Percentiles rank a stretch among this genome's conserved stretches.
Evolutionary conservation across 92 coral and sea anemone species (phyloP).

Genomic region (Umimayanthus kanabou): DNA sequence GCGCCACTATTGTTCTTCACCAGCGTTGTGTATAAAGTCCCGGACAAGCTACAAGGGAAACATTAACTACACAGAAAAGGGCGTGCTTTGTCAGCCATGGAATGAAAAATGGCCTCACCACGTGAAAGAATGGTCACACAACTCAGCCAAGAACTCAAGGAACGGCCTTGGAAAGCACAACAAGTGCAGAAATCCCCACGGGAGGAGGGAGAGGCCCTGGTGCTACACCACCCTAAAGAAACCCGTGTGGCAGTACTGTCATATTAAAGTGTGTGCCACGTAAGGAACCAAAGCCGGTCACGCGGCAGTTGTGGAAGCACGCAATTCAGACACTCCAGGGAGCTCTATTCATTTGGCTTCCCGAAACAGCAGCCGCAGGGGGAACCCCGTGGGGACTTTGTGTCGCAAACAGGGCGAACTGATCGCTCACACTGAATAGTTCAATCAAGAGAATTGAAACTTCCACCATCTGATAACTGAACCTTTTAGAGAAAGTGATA

Average conservation of each 20-base stretch:
- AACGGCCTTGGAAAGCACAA: slow-evolving; percentile 85
- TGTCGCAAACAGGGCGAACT: slow-evolving; percentile 19
- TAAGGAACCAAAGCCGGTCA: not conserved
- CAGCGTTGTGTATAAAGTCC: slow-evolving; percentile 41
- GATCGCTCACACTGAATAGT: slow-evolving; percentile 3
- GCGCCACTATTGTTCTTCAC: not conserved
- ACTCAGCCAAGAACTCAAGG: slow-evolving; percentile 43
- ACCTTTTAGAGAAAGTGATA: not conserved
- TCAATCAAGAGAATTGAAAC: not conserved
- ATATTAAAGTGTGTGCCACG: slow-evolving; percentile 69
- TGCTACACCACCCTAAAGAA: slow-evolving; percentile 86
- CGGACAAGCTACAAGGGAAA: slow-evolving; percentile 67
- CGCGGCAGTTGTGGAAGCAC: slow-evolving; percentile 6
- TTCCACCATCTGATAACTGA: not conserved
- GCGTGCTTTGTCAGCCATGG: slow-evolving; percentile 95
- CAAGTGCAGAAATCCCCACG: slow-evolving; percentile 91
- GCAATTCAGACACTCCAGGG: slow-evolving; percentile 21
- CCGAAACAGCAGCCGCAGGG: slow-evolving; percentile 6
- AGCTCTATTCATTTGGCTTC: slow-evolving; percentile 12
- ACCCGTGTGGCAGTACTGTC: slow-evolving; percentile 93
- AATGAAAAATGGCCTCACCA: slow-evolving; percentile 89
- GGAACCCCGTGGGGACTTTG: slow-evolving; percentile 19
- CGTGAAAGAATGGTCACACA: slow-evolving; percentile 53
- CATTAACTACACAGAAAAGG: slow-evolving; percentile 82
- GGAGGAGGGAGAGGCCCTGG: slow-evolving; percentile 88